These are phyloP conservation scores for Phortica okadai DNA, from an alignment of 2,888 invertebrate genomes.

Conservation along the genomic window DNA sequence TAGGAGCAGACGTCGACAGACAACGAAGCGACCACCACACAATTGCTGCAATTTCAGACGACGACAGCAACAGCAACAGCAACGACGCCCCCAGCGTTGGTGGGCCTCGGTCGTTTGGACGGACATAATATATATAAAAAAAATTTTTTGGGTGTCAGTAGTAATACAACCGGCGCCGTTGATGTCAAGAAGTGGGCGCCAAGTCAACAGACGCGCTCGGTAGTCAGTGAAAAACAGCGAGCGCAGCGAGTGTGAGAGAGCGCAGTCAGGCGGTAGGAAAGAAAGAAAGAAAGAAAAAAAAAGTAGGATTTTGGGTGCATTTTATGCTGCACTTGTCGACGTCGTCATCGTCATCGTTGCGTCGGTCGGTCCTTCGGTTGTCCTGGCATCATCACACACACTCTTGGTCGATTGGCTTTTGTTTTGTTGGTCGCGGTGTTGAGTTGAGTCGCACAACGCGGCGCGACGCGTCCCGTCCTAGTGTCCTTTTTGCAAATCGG, in stretches of 20 bases:
- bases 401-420: not conserved
- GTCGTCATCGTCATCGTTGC: not conserved
- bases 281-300: constrained; percentile 10
- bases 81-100: constrained; percentile 41
- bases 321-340: constrained; percentile 26
- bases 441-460: not conserved
- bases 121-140: not conserved
- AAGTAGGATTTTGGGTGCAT: constrained; percentile 42
- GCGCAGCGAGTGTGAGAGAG: not conserved
- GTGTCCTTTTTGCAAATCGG: constrained; percentile 2
- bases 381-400: not conserved
- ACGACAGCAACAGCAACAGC: constrained; percentile 45
- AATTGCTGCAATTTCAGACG: constrained; percentile 45
- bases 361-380: constrained; percentile 8
- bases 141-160: constrained; percentile 49
- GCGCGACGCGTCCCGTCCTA: not conserved
- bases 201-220: not conserved
- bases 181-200: constrained; percentile 37
- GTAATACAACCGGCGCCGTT: constrained; percentile 39
- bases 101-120: constrained; percentile 37
- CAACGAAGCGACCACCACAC: not conserved
- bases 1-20: not conserved
- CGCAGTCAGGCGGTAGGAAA: constrained; percentile 3
- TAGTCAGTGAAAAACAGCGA: not conserved
- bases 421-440: not conserved